These are phyloP conservation scores for Acarapis woodi DNA, from an alignment of 1,140 invertebrate species.

Conservation along the genomic window DNA sequence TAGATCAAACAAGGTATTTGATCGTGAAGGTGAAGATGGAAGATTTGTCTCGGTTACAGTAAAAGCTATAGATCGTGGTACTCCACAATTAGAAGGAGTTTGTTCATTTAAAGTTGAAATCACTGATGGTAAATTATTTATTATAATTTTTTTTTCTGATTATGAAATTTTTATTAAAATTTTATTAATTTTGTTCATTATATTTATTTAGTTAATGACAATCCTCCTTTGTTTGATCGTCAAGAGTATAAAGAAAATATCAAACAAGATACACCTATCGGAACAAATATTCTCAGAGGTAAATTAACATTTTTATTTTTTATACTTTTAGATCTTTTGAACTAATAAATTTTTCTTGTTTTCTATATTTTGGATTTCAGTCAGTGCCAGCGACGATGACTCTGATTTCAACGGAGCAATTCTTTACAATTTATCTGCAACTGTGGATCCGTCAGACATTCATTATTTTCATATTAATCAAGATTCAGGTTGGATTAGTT, in stretches of 20 bases:
- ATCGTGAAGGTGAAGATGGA: conserved; percentile 75
- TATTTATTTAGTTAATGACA: no score
- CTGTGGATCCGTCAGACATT: conserved; percentile 48
- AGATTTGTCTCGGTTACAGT: conserved; percentile 84
- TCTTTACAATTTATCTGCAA: conserved; percentile 38
- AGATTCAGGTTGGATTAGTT: conserved; percentile 77
- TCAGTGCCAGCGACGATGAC: conserved; percentile 79
- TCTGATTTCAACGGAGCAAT: conserved; percentile 64
- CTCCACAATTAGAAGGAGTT: conserved; percentile 68
- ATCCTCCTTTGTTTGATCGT: conserved; percentile 70
- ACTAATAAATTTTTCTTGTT: no score
- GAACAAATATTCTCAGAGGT: conserved; percentile 66
- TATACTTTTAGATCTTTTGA: no score
- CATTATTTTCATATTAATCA: conserved; percentile 85
- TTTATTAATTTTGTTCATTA: no score
- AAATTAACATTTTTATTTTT: no score
- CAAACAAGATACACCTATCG: conserved; percentile 80
- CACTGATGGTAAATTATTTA: conserved; percentile 64
- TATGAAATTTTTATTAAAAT: no score
- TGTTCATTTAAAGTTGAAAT: conserved; percentile 89
- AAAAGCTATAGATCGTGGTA: conserved; percentile 84
- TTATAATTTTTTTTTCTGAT: no score
- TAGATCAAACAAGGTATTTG: conserved; percentile 77
- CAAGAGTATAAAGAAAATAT: conserved; percentile 91
- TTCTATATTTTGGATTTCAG: no score